These are phyloP conservation scores for Heteromyza rotundicornis DNA, from an alignment of 2,888 invertebrate genomes.

Conservation along the genomic window DNA sequence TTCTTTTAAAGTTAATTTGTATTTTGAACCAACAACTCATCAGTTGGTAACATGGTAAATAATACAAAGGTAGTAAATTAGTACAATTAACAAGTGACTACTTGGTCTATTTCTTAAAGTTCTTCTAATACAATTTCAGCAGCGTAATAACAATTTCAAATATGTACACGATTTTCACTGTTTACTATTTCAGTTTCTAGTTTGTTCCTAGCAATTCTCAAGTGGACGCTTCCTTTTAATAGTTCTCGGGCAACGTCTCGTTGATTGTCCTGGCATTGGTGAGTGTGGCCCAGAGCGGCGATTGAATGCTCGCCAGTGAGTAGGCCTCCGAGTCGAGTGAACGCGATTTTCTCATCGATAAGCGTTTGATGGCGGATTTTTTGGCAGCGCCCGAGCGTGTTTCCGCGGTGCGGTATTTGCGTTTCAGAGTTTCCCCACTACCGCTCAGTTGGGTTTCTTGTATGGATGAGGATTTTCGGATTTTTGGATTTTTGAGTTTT, in stretches of 20 bases:
- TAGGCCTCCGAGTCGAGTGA: conserved; percentile 51
- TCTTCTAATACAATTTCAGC: no score
- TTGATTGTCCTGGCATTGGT: conserved; percentile 72
- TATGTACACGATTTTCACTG: no score
- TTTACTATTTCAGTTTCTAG: no score
- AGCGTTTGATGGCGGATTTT: conserved; percentile 18
- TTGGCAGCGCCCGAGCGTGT: conserved; percentile 20
- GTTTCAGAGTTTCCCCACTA: background rate
- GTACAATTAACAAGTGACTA: background rate
- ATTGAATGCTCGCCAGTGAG: conserved; percentile 67
- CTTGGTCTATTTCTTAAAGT: background rate
- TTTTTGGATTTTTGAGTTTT: conserved; percentile 32
- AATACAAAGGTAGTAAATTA: no score
- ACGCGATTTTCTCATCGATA: conserved; percentile 47
- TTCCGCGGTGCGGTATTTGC: conserved; percentile 1
- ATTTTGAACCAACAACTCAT: no score
- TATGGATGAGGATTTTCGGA: conserved; percentile 43
- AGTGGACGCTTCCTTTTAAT: no score
- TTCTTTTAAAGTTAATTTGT: no score
- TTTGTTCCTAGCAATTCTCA: no score
- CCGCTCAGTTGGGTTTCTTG: conserved; percentile 30
- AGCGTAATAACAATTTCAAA: no score
- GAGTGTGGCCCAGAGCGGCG: conserved; percentile 82
- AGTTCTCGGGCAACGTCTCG: conserved; percentile 54
- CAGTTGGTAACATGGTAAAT: no score